Conservation (phyloP, 2,797 vertebrate species). For the Sebastolobus alascanus region DNA sequence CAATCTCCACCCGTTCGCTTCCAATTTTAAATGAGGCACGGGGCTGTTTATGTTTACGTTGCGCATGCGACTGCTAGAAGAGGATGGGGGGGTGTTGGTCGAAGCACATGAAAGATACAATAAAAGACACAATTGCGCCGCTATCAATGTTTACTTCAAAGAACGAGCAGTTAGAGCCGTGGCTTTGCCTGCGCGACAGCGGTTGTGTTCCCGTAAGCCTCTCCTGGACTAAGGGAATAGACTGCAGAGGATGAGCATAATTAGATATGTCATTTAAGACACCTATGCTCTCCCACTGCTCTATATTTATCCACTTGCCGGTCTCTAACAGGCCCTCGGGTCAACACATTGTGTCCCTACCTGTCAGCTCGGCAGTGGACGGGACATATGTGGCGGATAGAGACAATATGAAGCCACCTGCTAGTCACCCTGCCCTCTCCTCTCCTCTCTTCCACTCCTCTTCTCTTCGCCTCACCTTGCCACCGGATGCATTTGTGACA, state of each 20-base stretch:
- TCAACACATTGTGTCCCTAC: conserved; percentile 72
- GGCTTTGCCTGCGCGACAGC: conserved; percentile 34
- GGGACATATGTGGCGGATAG: conserved; percentile 71
- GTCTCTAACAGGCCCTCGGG: conserved; percentile 74
- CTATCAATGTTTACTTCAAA: conserved; percentile 68
- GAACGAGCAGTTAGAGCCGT: conserved; percentile 43
- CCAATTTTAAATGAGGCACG: conserved; percentile 70
- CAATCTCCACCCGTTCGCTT: conserved; percentile 60
- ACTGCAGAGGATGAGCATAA: conserved; percentile 69
- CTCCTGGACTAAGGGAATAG: conserved; percentile 53
- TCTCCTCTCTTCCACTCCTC: conserved; percentile 25
- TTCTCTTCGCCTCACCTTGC: conserved; percentile 47
- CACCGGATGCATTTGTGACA: conserved; percentile 52
- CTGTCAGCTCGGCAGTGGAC: conserved; percentile 72
- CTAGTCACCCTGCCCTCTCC: conserved; percentile 56
- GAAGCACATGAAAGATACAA: conserved; percentile 48
- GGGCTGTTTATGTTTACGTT: conserved; percentile 77
- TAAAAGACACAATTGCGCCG: conserved; percentile 53
- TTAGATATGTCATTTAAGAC: conserved; percentile 81
- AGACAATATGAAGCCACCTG: conserved; percentile 70
- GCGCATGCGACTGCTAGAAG: conserved; percentile 36
- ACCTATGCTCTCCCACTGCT: conserved; percentile 66
- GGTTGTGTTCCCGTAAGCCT: conserved; percentile 55
- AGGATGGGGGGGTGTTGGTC: conserved; percentile 60
- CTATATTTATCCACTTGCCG: conserved; percentile 79